Percentiles rank a stretch among this genome's conserved stretches.
These are phyloP conservation scores for Poicephalus meyeri DNA, from an alignment of 2,113 vertebrate species.

Conservation along the genomic window DNA sequence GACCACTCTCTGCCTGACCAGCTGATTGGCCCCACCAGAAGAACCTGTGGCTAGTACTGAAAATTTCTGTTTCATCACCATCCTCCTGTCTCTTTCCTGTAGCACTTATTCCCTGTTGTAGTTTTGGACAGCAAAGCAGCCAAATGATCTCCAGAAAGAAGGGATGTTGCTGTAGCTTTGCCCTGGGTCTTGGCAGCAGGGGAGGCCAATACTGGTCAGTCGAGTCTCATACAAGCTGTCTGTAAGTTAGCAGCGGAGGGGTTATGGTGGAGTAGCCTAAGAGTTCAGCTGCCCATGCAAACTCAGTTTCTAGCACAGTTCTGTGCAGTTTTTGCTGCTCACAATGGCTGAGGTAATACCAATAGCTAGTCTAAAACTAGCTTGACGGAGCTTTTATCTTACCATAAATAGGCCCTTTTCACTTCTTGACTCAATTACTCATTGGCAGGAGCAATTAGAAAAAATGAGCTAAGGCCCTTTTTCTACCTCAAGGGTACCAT, in stretches of 20 bases:
- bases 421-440: background rate
- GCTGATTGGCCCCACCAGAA: background rate
- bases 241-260: background rate
- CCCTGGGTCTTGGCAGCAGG: background rate
- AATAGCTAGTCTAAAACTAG: background rate
- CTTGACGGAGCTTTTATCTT: background rate
- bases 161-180: background rate
- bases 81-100: background rate
- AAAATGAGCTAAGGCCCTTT: background rate
- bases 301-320: background rate
- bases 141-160: background rate
- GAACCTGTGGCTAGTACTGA: background rate
- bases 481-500: background rate
- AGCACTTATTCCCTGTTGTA: background rate
- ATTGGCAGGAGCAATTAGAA: background rate
- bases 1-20: background rate
- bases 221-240: accelerated
- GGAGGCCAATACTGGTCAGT: no score
- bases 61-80: background rate
- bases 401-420: background rate
- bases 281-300: background rate
- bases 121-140: background rate
- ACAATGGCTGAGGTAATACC: background rate
- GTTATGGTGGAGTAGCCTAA: background rate
- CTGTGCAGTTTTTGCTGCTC: background rate